Percentiles rank a stretch among this genome's conserved stretches.
These are phyloP conservation scores for Eonycteris spelaea DNA, from an alignment of 2,113 vertebrate species.

Conservation along the genomic window DNA sequence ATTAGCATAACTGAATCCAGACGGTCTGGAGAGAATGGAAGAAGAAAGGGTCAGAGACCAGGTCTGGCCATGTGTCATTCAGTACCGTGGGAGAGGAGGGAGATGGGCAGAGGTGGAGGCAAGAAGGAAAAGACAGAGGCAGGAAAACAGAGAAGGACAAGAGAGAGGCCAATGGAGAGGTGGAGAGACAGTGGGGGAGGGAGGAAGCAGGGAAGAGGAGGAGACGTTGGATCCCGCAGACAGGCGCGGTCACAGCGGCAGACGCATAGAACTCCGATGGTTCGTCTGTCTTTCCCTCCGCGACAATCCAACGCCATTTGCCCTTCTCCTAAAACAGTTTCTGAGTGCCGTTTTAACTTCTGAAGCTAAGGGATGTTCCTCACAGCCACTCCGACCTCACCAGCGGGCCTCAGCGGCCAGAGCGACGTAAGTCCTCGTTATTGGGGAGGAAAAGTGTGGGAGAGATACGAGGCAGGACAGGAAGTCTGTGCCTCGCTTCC, in stretches of 20 bases:
- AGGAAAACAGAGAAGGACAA: background rate
- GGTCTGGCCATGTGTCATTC: background rate
- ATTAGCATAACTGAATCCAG: constrained; percentile 5
- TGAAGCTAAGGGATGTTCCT: background rate
- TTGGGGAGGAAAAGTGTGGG: background rate
- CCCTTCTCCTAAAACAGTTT: background rate
- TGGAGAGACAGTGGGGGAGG: background rate
- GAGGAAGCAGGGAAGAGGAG: too few relatives aligned
- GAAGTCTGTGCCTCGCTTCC: too few relatives aligned
- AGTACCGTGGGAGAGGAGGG: background rate
- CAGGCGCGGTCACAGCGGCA: accelerated
- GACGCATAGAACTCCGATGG: background rate
- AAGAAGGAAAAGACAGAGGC: background rate
- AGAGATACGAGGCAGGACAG: accelerated
- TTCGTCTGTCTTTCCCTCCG: background rate
- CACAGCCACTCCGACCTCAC: background rate
- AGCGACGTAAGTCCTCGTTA: background rate
- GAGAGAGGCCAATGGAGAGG: background rate
- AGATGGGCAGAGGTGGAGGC: background rate
- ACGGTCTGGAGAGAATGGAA: background rate
- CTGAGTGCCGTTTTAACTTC: background rate
- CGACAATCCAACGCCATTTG: background rate
- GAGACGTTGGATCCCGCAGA: background rate
- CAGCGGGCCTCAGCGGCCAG: background rate
- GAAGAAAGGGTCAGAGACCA: background rate